Evolutionary conservation across 2,888 invertebrate species (phyloP).

Genomic region (Rosalia funebris): DNA sequence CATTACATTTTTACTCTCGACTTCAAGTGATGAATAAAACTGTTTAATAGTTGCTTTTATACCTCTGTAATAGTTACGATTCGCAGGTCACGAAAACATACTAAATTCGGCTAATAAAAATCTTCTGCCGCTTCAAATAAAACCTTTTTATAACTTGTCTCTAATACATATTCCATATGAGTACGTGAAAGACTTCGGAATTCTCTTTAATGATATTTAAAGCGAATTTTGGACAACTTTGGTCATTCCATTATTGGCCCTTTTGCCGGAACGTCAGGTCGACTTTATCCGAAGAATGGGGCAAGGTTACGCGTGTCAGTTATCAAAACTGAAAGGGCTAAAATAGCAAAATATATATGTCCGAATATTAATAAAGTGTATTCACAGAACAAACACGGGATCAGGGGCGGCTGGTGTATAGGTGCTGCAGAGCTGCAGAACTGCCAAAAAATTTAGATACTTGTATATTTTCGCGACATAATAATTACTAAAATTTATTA

Average conservation of each 20-base stretch:
- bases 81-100: constrained; percentile 46
- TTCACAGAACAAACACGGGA: too few relatives aligned
- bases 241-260: constrained; percentile 13
- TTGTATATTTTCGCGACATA: too few relatives aligned
- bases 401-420: too few relatives aligned
- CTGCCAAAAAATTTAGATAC: too few relatives aligned
- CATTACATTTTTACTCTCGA: background rate
- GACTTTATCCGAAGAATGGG: constrained; percentile 1
- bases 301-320: background rate
- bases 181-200: constrained; percentile 45
- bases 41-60: constrained; percentile 5
- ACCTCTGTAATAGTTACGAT: constrained; percentile 19
- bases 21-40: background rate
- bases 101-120: constrained; percentile 49
- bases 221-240: constrained; percentile 11
- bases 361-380: too few relatives aligned
- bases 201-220: constrained; percentile 30
- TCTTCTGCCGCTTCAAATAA: constrained; percentile 46
- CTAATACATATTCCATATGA: constrained; percentile 48
- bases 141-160: constrained; percentile 46
- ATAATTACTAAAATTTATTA: too few relatives aligned
- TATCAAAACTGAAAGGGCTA: background rate
- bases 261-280: background rate
- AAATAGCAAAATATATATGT: too few relatives aligned
- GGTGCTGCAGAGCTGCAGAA: too few relatives aligned